These are phyloP conservation scores for Drosophila mettleri DNA, from an alignment of 2,888 invertebrate genomes.

Conservation along the genomic window DNA sequence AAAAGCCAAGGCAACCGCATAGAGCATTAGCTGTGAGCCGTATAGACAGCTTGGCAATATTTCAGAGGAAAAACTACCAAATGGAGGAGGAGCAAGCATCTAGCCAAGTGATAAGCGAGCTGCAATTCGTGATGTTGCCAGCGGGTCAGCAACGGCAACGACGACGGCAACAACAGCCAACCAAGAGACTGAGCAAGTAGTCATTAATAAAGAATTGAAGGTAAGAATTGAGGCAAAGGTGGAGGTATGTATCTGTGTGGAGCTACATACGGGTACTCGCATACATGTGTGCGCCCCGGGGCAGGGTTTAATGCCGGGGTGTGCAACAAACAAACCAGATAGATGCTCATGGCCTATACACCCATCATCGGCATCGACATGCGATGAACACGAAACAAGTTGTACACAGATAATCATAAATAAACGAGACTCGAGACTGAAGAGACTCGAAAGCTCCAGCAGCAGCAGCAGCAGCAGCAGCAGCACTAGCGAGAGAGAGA, in stretches of 20 bases:
- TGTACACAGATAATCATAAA: conserved; percentile 82
- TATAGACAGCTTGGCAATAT: conserved; percentile 18
- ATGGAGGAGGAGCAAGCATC: conserved; percentile 56
- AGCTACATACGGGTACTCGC: conserved; percentile 37
- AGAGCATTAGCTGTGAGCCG: conserved; percentile 18
- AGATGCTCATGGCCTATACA: conserved; percentile 69
- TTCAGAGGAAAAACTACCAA: conserved; percentile 10
- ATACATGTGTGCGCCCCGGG: conserved; percentile 68
- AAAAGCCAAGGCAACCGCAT: conserved; percentile 15
- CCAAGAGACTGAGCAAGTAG: conserved; percentile 30
- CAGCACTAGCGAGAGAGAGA: not conserved
- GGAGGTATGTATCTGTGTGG: conserved; percentile 53
- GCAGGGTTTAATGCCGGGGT: conserved; percentile 70
- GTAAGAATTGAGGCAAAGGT: conserved; percentile 30
- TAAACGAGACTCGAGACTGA: conserved; percentile 75
- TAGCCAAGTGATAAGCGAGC: conserved; percentile 39
- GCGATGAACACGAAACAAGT: conserved; percentile 81
- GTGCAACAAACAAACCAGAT: conserved; percentile 60
- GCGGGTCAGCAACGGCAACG: conserved; percentile 40
- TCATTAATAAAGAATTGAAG: conserved; percentile 42
- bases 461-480: conserved; percentile 9
- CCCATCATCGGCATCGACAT: conserved; percentile 77
- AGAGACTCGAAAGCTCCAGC: conserved; percentile 13
- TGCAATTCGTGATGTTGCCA: conserved; percentile 48
- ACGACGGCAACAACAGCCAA: conserved; percentile 14